These are phyloP conservation scores for Callosobruchus maculatus DNA, from an alignment of 2,888 invertebrate species.

Conservation along the genomic window DNA sequence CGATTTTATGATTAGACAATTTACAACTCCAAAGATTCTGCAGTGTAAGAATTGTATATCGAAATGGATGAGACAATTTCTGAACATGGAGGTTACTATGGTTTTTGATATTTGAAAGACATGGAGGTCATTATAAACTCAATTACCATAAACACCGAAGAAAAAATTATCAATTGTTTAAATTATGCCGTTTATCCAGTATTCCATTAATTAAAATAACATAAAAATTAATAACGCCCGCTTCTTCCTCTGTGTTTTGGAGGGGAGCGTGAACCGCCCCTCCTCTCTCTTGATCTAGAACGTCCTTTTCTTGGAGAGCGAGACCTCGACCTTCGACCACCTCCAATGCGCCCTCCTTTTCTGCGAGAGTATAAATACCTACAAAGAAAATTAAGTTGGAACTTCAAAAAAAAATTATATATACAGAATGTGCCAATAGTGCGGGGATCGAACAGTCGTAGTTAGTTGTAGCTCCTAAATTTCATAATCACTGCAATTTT, in stretches of 20 bases:
- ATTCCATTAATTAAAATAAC: neutral
- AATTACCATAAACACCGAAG: neutral
- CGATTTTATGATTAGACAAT: too few relatives aligned
- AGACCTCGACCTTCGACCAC: constrained; percentile 26
- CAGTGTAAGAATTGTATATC: too few relatives aligned
- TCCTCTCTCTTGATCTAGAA: constrained; percentile 58
- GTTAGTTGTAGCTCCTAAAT: too few relatives aligned
- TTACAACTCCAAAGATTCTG: too few relatives aligned
- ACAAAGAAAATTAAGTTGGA: too few relatives aligned
- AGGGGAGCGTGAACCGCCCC: constrained; percentile 44
- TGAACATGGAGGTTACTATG: too few relatives aligned
- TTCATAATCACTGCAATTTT: too few relatives aligned
- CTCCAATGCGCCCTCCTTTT: constrained; percentile 28
- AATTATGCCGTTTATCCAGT: neutral
- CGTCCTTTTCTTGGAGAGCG: constrained; percentile 38
- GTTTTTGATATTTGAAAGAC: neutral
- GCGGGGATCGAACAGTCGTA: too few relatives aligned
- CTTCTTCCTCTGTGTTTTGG: constrained; percentile 43
- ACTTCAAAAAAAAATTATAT: too few relatives aligned
- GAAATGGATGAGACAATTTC: too few relatives aligned
- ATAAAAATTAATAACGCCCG: constrained; percentile 18
- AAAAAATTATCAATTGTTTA: neutral
- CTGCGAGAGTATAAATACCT: constrained; percentile 34
- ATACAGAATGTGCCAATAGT: too few relatives aligned
- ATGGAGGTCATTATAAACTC: neutral